Evolutionary conservation across 2,888 invertebrate species (phyloP), one percentile per base, ranked within the genome.

Genomic region (Deilephila elpenor): DNA sequence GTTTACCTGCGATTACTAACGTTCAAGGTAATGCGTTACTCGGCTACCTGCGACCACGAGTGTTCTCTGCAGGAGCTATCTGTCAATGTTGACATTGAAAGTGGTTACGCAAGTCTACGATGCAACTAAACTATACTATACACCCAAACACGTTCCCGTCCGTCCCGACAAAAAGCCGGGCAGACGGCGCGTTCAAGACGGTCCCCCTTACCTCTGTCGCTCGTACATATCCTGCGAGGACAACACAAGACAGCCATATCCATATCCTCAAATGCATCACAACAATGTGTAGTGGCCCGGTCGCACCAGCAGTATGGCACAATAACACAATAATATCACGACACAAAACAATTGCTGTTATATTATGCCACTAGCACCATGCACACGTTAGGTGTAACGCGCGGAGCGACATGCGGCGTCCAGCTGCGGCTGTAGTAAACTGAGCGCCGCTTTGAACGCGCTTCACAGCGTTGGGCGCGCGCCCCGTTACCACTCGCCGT

Each of bases 181-280:
- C 85, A 83, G 91, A 88, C 89, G 90, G 91, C 90, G 93, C 89
- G 88, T 90, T 91, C 89, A 92, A 93, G 92, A 93, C 91, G 89
- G 89, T 88, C 89, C 91, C 92, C 95, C 96, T 96, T 95, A 97
- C 97, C 96, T 96, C 96, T 95, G 95, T 95, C 93, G 96, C 96
- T 95, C 96, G 95, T 93, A 96, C 96, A 95, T 96, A 96, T 95
- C 96, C 96, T 91, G 96, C 93, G 90, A 96, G 95, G 95, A 96
- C 95, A 94, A 96, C 96, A 95, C 96, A 96, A 95, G 96, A 96
- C 95, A 96, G 94, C 95, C 96, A 95, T 95, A 96, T 94, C 91
- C 95, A 96, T 96, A 96, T 96, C 96, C 96, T 96, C 92, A 96
- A 96, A 96, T 96, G 96, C 97, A 97, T 97, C 95, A 96, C 96